These are phyloP conservation scores for Agapetus fuscipes DNA, from an alignment of 2,888 invertebrate genomes.

Conservation along the genomic window DNA sequence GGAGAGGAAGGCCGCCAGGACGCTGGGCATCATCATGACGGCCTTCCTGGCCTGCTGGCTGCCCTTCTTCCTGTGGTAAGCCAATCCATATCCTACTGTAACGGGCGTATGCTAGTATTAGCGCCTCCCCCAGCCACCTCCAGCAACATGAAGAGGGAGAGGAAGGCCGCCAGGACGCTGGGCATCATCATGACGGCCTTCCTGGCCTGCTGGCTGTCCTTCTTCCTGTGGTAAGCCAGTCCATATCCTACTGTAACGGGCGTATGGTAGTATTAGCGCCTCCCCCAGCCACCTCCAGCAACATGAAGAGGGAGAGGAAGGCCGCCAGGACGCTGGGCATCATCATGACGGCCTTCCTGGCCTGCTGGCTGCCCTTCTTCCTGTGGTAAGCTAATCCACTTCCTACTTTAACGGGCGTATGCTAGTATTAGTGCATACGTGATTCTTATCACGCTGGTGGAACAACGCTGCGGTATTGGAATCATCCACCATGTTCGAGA, in stretches of 20 bases:
- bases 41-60: constrained; percentile 93
- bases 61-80: constrained; percentile 89
- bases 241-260: too few species aligned
- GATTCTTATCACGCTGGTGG: too few species aligned
- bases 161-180: constrained; percentile 86
- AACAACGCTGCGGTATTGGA: too few species aligned
- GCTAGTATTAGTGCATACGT: too few species aligned
- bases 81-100: too few species aligned
- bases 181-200: constrained; percentile 97
- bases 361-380: constrained; percentile 95
- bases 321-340: constrained; percentile 92
- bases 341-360: constrained; percentile 91
- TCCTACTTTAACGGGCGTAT: too few species aligned
- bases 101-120: too few species aligned
- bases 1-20: constrained; percentile 84
- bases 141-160: constrained; percentile 79
- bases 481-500: too few species aligned
- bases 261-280: too few species aligned
- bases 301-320: constrained; percentile 82
- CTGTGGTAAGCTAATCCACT: constrained; percentile 65
- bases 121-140: constrained; percentile 68
- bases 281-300: constrained; percentile 69
- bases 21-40: constrained; percentile 93
- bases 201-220: constrained; percentile 90
- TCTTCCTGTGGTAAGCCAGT: constrained; percentile 74